Evolutionary conservation across 1,140 invertebrate genomes (phyloP).

Genomic region (Chrysoperla carnea): DNA sequence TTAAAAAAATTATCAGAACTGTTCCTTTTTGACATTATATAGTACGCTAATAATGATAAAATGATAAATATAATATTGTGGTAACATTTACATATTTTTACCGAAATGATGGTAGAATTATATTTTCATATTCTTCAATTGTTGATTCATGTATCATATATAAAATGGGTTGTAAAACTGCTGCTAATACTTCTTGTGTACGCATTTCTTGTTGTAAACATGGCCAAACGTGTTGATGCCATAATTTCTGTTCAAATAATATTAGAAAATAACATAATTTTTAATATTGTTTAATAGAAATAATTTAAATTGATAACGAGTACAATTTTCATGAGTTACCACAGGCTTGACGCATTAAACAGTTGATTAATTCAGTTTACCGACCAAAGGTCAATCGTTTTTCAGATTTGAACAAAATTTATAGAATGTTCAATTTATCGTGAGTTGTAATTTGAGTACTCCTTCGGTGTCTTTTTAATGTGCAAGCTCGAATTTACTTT

Average conservation of each 20-base stretch:
- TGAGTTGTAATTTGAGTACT: too few relatives aligned
- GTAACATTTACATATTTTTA: slow-evolving; percentile 18
- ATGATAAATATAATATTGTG: too few relatives aligned
- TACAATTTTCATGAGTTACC: slow-evolving; percentile 1
- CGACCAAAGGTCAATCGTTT: too few relatives aligned
- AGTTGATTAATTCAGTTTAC: slow-evolving; percentile 1
- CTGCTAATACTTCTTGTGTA: slow-evolving; percentile 69
- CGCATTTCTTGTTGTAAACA: slow-evolving; percentile 70
- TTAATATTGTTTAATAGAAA: not conserved
- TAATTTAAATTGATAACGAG: not conserved
- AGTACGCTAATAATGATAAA: too few relatives aligned
- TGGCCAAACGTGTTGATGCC: slow-evolving; percentile 89
- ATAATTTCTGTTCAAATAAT: slow-evolving; percentile 66
- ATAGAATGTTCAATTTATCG: too few relatives aligned
- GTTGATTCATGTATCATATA: slow-evolving; percentile 72
- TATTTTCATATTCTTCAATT: slow-evolving; percentile 63
- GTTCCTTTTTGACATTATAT: too few relatives aligned
- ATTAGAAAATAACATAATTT: slow-evolving; percentile 8
- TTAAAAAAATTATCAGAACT: too few relatives aligned
- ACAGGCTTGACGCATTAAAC: not conserved
- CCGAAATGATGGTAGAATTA: slow-evolving; percentile 69
- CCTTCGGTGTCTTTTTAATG: too few relatives aligned
- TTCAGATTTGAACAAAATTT: too few relatives aligned
- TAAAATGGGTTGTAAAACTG: slow-evolving; percentile 75
- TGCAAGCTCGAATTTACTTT: too few relatives aligned